Evolutionary conservation across 2,113 vertebrate genomes (phyloP).

Genomic region (Pyrgilauda ruficollis): DNA sequence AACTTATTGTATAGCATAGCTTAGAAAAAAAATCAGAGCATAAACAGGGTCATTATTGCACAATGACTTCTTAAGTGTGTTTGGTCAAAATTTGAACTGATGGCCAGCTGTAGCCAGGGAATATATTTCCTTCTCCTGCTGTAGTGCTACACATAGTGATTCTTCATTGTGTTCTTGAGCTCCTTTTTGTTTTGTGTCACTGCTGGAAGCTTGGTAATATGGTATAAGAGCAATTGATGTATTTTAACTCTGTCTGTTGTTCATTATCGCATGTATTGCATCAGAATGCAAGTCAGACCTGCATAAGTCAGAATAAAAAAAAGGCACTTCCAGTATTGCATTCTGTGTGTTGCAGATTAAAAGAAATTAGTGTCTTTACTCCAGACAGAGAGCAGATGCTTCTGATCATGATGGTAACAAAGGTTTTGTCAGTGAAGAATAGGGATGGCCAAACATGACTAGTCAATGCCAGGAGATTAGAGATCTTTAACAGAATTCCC

Average conservation of each 20-base stretch:
- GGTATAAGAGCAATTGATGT: neutral
- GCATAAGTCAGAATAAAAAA: neutral
- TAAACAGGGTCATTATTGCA: neutral
- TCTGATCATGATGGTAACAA: neutral
- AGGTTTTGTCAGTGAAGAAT: neutral
- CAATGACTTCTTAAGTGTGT: neutral
- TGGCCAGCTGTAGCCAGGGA: neutral
- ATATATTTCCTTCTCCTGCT: neutral
- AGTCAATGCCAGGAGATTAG: neutral
- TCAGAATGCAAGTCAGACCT: neutral
- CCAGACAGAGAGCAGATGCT: neutral
- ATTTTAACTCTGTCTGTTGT: neutral
- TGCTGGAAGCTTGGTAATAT: neutral
- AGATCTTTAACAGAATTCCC: neutral
- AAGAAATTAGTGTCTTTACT: neutral
- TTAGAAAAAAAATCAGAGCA: neutral
- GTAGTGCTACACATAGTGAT: neutral
- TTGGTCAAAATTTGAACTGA: neutral
- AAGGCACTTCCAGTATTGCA: neutral
- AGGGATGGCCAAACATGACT: neutral
- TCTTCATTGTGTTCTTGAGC: neutral
- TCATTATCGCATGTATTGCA: neutral
- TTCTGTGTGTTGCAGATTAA: neutral
- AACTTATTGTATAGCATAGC: neutral
- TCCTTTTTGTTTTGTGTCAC: neutral